These are phyloP conservation scores for Bombus haemorrhoidalis DNA, from an alignment of 1,140 invertebrate species.

Conservation along the genomic window DNA sequence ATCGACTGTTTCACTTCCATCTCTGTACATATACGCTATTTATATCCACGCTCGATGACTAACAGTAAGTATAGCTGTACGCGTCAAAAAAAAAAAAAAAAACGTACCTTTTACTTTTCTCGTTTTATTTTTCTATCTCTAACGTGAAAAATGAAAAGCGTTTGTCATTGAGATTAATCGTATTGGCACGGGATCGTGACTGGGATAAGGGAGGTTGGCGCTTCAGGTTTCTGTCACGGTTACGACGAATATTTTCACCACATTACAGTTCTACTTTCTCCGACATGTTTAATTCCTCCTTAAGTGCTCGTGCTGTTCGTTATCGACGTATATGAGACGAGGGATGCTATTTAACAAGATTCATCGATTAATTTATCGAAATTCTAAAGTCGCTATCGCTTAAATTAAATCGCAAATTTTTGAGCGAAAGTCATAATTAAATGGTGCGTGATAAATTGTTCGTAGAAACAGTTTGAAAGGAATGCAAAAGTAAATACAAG, in stretches of 20 bases:
- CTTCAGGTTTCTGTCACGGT: too few relatives aligned
- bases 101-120: background rate
- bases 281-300: background rate
- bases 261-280: background rate
- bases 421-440: background rate
- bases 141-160: background rate
- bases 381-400: background rate
- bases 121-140: background rate
- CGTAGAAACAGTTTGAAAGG: slow-evolving; percentile 2
- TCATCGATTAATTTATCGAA: background rate
- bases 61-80: background rate
- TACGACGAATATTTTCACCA: background rate
- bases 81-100: too few relatives aligned
- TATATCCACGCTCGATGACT: background rate
- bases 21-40: background rate
- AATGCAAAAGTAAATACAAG: background rate
- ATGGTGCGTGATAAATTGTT: slow-evolving; percentile 23
- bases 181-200: background rate
- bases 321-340: background rate
- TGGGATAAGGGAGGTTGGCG: too few relatives aligned
- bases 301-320: background rate
- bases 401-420: slow-evolving; percentile 13
- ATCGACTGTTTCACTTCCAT: slow-evolving; percentile 32
- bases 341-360: background rate
- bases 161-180: background rate